Evolutionary conservation across 2,113 vertebrate genomes (phyloP).

Genomic region (Tetrao urogallus): DNA sequence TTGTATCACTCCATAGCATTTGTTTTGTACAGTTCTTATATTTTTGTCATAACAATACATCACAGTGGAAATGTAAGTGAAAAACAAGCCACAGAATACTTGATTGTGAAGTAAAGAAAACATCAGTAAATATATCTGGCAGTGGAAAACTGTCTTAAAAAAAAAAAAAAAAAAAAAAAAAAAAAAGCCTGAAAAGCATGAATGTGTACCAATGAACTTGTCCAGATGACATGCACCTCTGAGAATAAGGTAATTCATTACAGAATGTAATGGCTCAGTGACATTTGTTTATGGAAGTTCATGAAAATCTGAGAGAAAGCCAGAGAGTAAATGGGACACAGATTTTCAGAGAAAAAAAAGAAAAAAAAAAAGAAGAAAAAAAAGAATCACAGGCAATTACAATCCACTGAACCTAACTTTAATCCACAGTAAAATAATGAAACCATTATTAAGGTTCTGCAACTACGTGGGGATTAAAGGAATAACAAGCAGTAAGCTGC

Average conservation of each 20-base stretch:
- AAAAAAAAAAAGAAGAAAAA: not conserved
- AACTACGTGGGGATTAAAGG: not conserved
- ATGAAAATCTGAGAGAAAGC: not conserved
- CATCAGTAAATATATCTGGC: not conserved
- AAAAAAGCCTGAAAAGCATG: not conserved
- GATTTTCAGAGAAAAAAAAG: not conserved
- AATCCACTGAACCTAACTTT: slow-evolving; percentile 11
- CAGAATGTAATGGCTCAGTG: not conserved
- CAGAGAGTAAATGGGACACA: slow-evolving; percentile 4
- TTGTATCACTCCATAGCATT: not conserved
- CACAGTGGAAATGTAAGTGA: not conserved
- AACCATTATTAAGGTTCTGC: slow-evolving; percentile 3
- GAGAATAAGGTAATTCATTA: slow-evolving; percentile 25
- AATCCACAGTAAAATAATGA: not conserved
- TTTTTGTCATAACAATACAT: not conserved
- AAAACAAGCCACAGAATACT: not conserved
- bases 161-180: not conserved
- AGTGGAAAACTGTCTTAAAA: not conserved
- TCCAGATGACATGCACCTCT: not conserved
- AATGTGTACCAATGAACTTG: not conserved
- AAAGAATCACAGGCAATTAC: not conserved
- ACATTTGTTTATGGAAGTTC: not conserved
- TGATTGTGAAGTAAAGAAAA: not conserved
- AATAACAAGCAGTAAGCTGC: not conserved
- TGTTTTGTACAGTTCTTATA: not conserved